A percentile compares a stretch with the other conserved stretches of the same genome.
Conservation (phyloP, 1,140 invertebrate species). For the Drosophila bipectinata region DNA sequence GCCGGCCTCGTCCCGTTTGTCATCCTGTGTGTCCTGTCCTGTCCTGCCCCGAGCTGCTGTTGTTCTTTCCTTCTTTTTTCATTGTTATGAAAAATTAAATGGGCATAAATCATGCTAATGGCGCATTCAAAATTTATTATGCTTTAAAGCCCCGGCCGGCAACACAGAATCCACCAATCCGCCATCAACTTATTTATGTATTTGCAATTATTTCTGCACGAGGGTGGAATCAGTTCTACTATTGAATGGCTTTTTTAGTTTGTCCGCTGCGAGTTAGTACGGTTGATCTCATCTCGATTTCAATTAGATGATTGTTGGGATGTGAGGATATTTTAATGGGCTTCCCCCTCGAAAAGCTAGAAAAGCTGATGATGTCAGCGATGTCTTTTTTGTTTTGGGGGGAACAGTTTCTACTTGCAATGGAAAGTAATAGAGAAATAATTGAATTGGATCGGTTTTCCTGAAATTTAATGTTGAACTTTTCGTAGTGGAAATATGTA, state of each 20-base stretch:
- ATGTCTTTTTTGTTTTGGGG: background rate
- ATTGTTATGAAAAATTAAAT: conserved; percentile 83
- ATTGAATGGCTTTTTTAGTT: conserved; percentile 27
- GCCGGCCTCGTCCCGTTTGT: conserved; percentile 59
- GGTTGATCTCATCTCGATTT: conserved; percentile 55
- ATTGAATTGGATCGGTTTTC: background rate
- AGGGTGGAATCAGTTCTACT: conserved; percentile 34
- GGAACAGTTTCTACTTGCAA: conserved; percentile 9
- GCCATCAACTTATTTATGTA: conserved; percentile 65
- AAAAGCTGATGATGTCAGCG: conserved; percentile 46
- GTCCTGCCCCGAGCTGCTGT: conserved; percentile 14
- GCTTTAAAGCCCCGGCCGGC: conserved; percentile 63
- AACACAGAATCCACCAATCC: conserved; percentile 42
- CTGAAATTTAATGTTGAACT: no score
- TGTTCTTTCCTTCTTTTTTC: conserved; percentile 40
- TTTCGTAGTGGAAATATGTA: no score
- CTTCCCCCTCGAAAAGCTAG: background rate
- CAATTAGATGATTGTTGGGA: conserved; percentile 72
- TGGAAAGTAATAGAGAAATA: background rate
- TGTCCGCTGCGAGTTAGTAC: conserved; percentile 19
- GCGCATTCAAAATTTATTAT: conserved; percentile 82
- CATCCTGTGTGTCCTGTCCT: conserved; percentile 52
- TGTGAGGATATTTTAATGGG: conserved; percentile 45
- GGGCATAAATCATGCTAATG: conserved; percentile 83
- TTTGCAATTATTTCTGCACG: conserved; percentile 61